Percentiles rank a stretch among this genome's conserved stretches.
phyloP scores from a whole-genome alignment of 37 sponge, comb jelly and placozoan genomes.

The Beroe forskalii region DNA sequence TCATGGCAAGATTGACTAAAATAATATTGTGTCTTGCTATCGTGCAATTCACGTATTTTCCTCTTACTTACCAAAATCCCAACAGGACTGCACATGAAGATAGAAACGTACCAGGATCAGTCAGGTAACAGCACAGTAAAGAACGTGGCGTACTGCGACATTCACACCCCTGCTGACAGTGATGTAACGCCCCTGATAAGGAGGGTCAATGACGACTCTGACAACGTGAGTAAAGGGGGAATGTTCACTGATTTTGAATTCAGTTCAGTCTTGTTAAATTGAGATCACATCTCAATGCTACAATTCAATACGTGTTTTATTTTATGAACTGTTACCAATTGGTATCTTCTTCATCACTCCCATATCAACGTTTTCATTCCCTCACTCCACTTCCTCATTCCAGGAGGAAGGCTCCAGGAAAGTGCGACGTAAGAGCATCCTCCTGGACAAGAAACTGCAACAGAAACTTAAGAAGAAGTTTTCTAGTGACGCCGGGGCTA shows the following conservation, averaged over 20 bases:
- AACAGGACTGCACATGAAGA: constrained; percentile 87
- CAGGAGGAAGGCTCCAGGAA: constrained; percentile 57
- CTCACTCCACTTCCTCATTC: too few relatives aligned
- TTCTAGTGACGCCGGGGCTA: constrained; percentile 40
- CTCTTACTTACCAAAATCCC: too few relatives aligned
- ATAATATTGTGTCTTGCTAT: too few relatives aligned
- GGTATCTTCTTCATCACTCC: too few relatives aligned
- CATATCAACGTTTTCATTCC: too few relatives aligned
- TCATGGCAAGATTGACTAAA: too few relatives aligned
- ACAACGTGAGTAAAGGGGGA: constrained; percentile 16
- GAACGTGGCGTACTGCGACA: constrained; percentile 90
- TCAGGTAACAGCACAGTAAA: constrained; percentile 66
- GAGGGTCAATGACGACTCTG: constrained; percentile 62
- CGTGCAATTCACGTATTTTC: too few relatives aligned
- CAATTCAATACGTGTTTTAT: too few relatives aligned
- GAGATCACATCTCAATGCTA: too few relatives aligned
- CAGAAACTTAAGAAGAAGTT: constrained; percentile 60
- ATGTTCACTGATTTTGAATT: too few relatives aligned
- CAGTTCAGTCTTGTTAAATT: too few relatives aligned
- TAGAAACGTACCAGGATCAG: constrained; percentile 70
- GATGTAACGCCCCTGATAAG: constrained; percentile 67
- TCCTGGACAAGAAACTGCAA: constrained; percentile 57
- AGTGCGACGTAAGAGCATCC: constrained; percentile 16
- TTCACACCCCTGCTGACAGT: constrained; percentile 78
- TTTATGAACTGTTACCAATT: too few relatives aligned